Conservation (phyloP, 2,113 vertebrate species). For the Pagrus major region DNA sequence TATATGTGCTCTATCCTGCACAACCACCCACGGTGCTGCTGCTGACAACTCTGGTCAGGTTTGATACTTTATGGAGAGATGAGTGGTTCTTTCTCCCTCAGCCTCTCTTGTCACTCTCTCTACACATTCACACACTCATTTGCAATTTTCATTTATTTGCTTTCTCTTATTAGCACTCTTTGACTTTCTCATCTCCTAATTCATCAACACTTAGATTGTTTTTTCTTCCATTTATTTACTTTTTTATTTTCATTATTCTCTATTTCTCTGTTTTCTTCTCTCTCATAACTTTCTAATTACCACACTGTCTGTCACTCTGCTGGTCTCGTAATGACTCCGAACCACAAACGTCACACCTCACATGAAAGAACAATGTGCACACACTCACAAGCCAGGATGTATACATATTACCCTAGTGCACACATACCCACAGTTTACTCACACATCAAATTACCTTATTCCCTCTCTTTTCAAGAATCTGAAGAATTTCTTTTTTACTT, state of each 20-base stretch:
- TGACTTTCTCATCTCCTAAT: neutral
- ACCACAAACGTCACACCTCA: conserved; percentile 50
- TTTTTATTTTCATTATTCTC: neutral
- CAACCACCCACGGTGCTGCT: conserved; percentile 65
- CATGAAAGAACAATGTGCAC: conserved; percentile 9
- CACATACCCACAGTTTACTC: neutral
- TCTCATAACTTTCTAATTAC: conserved; percentile 56
- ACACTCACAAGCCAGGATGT: neutral
- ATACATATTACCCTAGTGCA: too few relatives aligned
- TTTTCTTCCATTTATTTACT: neutral
- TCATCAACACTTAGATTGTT: neutral
- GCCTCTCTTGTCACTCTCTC: neutral
- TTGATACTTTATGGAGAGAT: conserved; percentile 29
- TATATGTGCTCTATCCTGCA: conserved; percentile 40
- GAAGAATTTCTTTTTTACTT: neutral
- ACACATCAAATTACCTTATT: neutral
- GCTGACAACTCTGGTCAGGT: conserved; percentile 36
- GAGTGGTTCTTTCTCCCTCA: conserved; percentile 38
- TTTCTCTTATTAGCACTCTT: neutral
- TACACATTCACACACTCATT: conserved; percentile 12
- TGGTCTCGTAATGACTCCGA: conserved; percentile 2
- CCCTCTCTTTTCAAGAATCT: neutral
- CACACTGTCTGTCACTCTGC: conserved; percentile 21
- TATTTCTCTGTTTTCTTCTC: conserved; percentile 14
- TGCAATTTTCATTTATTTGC: conserved; percentile 5